phyloP scores from a whole-genome alignment of 1,140 invertebrate genomes.

The Papilio glaucus region DNA sequence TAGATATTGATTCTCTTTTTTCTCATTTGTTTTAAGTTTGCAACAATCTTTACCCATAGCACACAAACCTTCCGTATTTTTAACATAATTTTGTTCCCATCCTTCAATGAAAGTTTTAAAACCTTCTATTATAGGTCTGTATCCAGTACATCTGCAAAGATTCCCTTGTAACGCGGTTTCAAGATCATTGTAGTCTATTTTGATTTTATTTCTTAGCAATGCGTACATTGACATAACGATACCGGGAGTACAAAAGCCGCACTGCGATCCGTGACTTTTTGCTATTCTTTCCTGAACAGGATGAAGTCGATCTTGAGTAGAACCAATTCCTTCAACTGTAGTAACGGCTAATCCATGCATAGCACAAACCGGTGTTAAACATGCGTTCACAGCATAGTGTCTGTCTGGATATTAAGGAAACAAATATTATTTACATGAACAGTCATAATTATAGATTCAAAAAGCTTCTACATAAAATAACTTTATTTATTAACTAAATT shows the following conservation, averaged over 20 bases:
- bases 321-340: constrained; percentile 95
- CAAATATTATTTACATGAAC: constrained; percentile 27
- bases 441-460: neutral
- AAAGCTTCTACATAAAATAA: too few species aligned
- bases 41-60: constrained; percentile 71
- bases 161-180: constrained; percentile 95
- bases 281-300: constrained; percentile 94
- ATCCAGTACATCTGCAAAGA: constrained; percentile 95
- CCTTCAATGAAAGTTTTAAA: constrained; percentile 92
- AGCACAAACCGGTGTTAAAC: constrained; percentile 92
- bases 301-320: constrained; percentile 88
- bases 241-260: constrained; percentile 96
- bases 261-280: constrained; percentile 95
- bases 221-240: constrained; percentile 98
- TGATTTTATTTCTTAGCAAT: constrained; percentile 86
- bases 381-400: constrained; percentile 95
- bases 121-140: constrained; percentile 94
- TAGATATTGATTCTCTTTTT: constrained; percentile 44
- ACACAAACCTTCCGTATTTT: constrained; percentile 46
- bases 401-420: constrained; percentile 79
- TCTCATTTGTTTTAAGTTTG: constrained; percentile 51
- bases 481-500: too few species aligned
- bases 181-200: constrained; percentile 87
- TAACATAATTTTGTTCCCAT: constrained; percentile 83
- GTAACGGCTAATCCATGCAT: constrained; percentile 94